Conservation (phyloP, 64 coral and sea anemone genomes). For the Actinia equina region DNA sequence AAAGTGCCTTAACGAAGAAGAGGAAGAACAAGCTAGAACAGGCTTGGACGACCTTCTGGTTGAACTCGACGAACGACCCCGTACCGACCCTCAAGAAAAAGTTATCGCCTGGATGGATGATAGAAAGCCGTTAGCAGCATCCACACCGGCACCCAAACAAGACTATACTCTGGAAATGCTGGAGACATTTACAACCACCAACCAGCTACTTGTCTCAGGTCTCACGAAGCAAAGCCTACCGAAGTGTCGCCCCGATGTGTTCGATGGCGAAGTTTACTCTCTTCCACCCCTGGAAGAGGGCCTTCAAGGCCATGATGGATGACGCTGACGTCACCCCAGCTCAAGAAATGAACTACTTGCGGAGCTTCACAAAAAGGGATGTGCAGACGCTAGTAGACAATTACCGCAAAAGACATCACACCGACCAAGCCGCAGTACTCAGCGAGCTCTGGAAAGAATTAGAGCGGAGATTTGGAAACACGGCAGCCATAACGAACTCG, state of each 20-base stretch:
- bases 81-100: too few relatives aligned
- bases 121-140: too few relatives aligned
- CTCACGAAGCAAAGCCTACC: slow-evolving; percentile 29
- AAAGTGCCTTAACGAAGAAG: too few relatives aligned
- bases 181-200: neutral
- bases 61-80: too few relatives aligned
- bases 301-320: slow-evolving; percentile 40
- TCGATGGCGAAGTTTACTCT: neutral
- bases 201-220: slow-evolving; percentile 9
- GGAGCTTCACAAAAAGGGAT: slow-evolving; percentile 31
- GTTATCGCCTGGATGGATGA: too few relatives aligned
- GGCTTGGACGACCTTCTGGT: too few relatives aligned
- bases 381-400: slow-evolving; percentile 35
- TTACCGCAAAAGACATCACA: slow-evolving; percentile 26
- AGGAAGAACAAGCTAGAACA: too few relatives aligned
- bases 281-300: neutral
- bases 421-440: slow-evolving; percentile 4
- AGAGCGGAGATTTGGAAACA: slow-evolving; percentile 50
- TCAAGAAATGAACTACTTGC: slow-evolving; percentile 49
- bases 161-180: too few relatives aligned
- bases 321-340: slow-evolving; percentile 40
- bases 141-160: too few relatives aligned
- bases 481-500: slow-evolving; percentile 34
- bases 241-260: slow-evolving; percentile 2
- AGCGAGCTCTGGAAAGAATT: slow-evolving; percentile 43